phyloP scores from a whole-genome alignment of 2,888 invertebrate genomes.

The Coenonympha arcania region DNA sequence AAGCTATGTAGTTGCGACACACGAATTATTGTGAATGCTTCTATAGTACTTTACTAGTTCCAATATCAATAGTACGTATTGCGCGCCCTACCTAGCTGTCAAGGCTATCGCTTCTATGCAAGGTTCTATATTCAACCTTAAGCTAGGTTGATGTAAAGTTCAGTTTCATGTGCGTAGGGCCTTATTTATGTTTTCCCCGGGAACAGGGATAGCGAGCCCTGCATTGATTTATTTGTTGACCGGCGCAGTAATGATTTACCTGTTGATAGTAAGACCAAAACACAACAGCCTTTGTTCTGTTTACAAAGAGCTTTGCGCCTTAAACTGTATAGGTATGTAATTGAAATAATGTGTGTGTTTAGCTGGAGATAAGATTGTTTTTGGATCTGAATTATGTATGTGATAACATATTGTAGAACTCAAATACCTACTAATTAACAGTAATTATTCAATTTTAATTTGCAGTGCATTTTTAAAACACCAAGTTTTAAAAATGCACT shows the following conservation, averaged over 20 bases:
- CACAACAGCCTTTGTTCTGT: constrained; percentile 11
- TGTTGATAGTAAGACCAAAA: background rate
- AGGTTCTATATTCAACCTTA: constrained; percentile 9
- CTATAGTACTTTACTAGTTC: no score
- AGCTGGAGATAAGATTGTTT: no score
- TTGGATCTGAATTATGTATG: background rate
- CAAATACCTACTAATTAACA: no score
- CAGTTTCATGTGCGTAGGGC: constrained; percentile 15
- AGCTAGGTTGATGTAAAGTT: constrained; percentile 8
- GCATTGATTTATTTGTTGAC: constrained; percentile 21
- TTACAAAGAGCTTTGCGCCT: background rate
- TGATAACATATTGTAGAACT: no score
- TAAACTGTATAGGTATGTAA: background rate
- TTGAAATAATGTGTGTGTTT: background rate
- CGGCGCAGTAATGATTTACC: constrained; percentile 19
- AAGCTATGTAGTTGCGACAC: no score
- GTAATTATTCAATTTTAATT: no score
- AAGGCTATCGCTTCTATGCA: constrained; percentile 6
- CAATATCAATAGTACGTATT: no score
- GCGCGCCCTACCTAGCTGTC: constrained; percentile 30
- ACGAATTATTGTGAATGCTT: no score
- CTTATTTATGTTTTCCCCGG: constrained; percentile 20
- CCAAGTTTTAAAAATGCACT: no score
- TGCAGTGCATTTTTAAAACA: no score
- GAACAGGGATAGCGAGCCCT: constrained; percentile 20